phyloP scores from a whole-genome alignment of 2,113 vertebrate species.

The Marmota monax region DNA sequence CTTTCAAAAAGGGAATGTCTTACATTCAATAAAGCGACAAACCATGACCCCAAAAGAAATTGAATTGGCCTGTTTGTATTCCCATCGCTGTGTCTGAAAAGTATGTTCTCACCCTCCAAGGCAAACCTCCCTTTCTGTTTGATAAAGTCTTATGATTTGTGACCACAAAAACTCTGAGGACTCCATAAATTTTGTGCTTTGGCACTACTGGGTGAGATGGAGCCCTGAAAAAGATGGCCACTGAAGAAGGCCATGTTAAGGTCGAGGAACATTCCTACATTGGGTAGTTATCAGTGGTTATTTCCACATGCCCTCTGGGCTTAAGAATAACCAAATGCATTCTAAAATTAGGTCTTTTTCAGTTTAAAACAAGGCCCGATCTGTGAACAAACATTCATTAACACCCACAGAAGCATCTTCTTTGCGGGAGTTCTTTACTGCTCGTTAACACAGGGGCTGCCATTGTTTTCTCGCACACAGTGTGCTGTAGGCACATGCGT shows the following conservation, averaged over 20 bases:
- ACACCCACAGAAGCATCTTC: neutral
- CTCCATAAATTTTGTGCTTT: slow-evolving; percentile 66
- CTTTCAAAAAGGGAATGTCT: slow-evolving; percentile 72
- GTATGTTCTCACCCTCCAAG: slow-evolving; percentile 73
- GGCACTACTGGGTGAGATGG: slow-evolving; percentile 23
- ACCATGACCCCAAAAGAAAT: slow-evolving; percentile 85
- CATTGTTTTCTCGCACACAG: neutral
- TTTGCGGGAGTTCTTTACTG: neutral
- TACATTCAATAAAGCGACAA: slow-evolving; percentile 81
- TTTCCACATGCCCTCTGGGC: slow-evolving; percentile 26
- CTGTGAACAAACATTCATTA: slow-evolving; percentile 35
- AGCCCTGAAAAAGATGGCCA: slow-evolving; percentile 23
- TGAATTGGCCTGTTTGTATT: slow-evolving; percentile 84
- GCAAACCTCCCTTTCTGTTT: slow-evolving; percentile 73
- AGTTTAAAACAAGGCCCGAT: slow-evolving; percentile 17
- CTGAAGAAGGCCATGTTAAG: slow-evolving; percentile 22
- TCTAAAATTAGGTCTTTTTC: slow-evolving; percentile 67
- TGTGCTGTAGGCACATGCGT: fast-evolving
- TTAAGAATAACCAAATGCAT: slow-evolving; percentile 50
- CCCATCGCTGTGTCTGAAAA: slow-evolving; percentile 75
- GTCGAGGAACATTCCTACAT: neutral
- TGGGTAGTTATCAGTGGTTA: slow-evolving; percentile 35
- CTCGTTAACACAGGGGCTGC: neutral
- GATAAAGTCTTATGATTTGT: slow-evolving; percentile 81
- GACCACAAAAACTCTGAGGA: slow-evolving; percentile 69